A percentile compares a stretch with the other conserved stretches of the same genome.
Evolutionary conservation across 2,888 invertebrate species (phyloP).

Genomic region (Leptopilina drosophilae): DNA sequence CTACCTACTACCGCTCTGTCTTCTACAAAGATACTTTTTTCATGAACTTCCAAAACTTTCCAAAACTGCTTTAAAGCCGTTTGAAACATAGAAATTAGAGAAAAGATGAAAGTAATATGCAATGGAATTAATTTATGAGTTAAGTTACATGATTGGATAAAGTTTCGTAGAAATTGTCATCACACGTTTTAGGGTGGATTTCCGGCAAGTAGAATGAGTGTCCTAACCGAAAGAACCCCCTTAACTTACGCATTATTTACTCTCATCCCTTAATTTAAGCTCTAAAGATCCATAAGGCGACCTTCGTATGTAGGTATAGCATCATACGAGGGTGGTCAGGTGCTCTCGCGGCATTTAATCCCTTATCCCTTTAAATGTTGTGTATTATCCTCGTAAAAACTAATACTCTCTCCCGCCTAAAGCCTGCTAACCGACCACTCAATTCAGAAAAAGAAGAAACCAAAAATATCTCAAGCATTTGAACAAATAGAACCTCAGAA

Average conservation of each 20-base stretch:
- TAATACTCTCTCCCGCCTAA: constrained; percentile 73
- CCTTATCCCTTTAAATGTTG: constrained; percentile 76
- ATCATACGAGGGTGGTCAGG: constrained; percentile 63
- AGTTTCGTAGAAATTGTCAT: constrained; percentile 12
- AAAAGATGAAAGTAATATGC: neutral
- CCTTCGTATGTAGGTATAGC: constrained; percentile 50
- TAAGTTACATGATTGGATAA: constrained; percentile 26
- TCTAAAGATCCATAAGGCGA: constrained; percentile 65
- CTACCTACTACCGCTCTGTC: too few species aligned
- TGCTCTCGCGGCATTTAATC: constrained; percentile 71
- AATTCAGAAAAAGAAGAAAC: constrained; percentile 47
- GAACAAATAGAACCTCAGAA: constrained; percentile 46
- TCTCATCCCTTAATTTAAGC: constrained; percentile 58
- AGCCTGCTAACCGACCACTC: constrained; percentile 63
- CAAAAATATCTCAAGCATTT: constrained; percentile 47
- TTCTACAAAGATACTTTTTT: too few species aligned
- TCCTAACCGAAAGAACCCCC: constrained; percentile 45
- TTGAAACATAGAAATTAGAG: neutral
- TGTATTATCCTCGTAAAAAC: constrained; percentile 77
- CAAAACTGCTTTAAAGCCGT: neutral
- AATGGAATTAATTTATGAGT: constrained; percentile 1
- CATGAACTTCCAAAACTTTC: too few species aligned
- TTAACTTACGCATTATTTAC: constrained; percentile 46
- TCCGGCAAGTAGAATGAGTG: constrained; percentile 38
- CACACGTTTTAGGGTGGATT: constrained; percentile 29